Conservation (phyloP, 2,113 vertebrate species). For the Pluvialis apricaria region DNA sequence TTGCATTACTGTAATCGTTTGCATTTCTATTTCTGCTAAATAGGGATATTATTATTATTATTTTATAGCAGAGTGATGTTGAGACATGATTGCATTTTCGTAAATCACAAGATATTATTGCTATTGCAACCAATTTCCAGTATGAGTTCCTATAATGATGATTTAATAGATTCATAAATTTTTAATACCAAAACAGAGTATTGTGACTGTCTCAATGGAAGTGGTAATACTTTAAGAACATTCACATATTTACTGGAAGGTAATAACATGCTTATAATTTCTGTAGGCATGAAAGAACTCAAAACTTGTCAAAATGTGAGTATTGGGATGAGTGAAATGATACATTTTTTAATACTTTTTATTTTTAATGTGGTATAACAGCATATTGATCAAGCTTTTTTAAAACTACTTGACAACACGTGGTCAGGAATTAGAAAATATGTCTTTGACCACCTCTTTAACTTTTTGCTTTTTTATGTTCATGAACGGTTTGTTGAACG, state of each 20-base stretch:
- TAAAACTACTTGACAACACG: neutral
- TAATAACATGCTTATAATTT: neutral
- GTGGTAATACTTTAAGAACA: neutral
- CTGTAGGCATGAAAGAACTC: neutral
- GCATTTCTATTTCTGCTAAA: neutral
- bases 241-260: neutral
- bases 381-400: neutral
- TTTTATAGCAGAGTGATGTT: neutral
- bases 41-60: neutral
- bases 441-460: neutral
- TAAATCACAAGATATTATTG: neutral
- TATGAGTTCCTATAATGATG: neutral
- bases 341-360: neutral
- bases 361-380: neutral
- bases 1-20: neutral
- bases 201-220: neutral
- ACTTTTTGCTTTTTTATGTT: neutral
- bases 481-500: neutral
- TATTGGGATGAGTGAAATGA: neutral
- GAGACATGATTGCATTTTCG: neutral
- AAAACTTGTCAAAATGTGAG: neutral
- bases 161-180: neutral
- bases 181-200: neutral
- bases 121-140: neutral
- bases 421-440: neutral